Percentiles rank a stretch among this genome's conserved stretches.
These are phyloP conservation scores for Agrotis segetum DNA, from an alignment of 2,888 invertebrate species.

Conservation along the genomic window DNA sequence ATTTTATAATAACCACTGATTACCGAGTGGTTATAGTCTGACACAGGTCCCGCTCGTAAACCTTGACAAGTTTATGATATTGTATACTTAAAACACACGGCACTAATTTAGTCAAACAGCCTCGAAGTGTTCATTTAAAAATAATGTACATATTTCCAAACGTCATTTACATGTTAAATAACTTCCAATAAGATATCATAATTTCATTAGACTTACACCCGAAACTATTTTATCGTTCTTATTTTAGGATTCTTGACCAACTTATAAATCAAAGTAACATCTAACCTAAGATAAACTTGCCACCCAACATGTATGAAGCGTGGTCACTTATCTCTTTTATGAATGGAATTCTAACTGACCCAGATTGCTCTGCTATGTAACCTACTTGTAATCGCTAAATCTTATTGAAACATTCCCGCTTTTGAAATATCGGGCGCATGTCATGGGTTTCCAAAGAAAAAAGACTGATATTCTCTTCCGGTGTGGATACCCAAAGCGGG, in stretches of 20 bases:
- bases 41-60: not conserved
- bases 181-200: not conserved
- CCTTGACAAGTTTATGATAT: not conserved
- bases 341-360: constrained; percentile 32
- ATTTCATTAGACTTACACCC: not conserved
- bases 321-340: constrained; percentile 23
- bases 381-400: not conserved
- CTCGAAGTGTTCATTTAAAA: not conserved
- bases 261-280: constrained; percentile 23
- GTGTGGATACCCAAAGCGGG: too few species aligned
- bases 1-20: not conserved
- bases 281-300: constrained; percentile 41
- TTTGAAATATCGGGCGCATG: too few species aligned
- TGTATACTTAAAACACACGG: too few species aligned
- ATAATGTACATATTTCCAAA: not conserved
- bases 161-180: constrained; percentile 10
- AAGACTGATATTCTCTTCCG: too few species aligned
- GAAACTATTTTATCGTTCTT: constrained; percentile 1
- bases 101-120: not conserved
- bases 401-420: too few species aligned
- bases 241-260: constrained; percentile 2
- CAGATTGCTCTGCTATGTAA: constrained; percentile 15
- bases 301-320: constrained; percentile 27
- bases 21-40: not conserved
- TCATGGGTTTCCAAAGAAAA: too few species aligned